Base-by-base conservation (phyloP, 92 coral and sea anemone genomes). In the Blastomussa wellsi region DNA sequence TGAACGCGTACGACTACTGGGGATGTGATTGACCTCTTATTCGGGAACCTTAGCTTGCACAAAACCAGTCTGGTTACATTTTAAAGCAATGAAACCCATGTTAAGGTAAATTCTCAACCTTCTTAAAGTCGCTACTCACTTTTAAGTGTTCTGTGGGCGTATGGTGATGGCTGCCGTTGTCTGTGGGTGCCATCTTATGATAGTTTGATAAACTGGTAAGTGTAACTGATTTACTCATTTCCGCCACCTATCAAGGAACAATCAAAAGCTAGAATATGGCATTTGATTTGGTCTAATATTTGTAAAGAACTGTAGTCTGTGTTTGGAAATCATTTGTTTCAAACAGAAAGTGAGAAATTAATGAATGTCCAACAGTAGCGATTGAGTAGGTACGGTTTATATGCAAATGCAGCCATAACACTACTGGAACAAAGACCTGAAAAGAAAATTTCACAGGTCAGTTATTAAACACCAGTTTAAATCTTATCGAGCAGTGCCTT, bases 201-300 rank as follows among this genome's bases (percentile, higher is more conserved):
- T 41, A 47, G 64, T 37, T 74, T 41, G 79, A 42, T 35, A 83
- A 48, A 22, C 80, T 44, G 0, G 80, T 75, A 8, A 75, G 29
- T 7, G 87, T 83, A 47, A 47, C 81, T 31, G 87, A 83, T 75
- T 75, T 83, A 39, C 48, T 60, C 3, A 83, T 41, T 59, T 74
- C 87, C 11, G 74, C 87, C 57, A 41, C 70, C 86, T 82, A 31
- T n/a, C 0, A 33, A 32, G 38, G 36, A 71, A 44, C 49, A 44
- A 69, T 33, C 16, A 22, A n/a, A 29, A 33, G 17, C 15, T 8
- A 32, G 29, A 49, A 13, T 2, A 71, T 71, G 44, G 12, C 41
- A 31, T 31, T 0, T 70, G 44, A 70, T 37, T 70, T 16, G 76
- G 42, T 32, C 26, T 36, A 17, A 35, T 16, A 9, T 32, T 57